Conservation (phyloP, 2,113 vertebrate genomes). For the Chaetura pelagica region DNA sequence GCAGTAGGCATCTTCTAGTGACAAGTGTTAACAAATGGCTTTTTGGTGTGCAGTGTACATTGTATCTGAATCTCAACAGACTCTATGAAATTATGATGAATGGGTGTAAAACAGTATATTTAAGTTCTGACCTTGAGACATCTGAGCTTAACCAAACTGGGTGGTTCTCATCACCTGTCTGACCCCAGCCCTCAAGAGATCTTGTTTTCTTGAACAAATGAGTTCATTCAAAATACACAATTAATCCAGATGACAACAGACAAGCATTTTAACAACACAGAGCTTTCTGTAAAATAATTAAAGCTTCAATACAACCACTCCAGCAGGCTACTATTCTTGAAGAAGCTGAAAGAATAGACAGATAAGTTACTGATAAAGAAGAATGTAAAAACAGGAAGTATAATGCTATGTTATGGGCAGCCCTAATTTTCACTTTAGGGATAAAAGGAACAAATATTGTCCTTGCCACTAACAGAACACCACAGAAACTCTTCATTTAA, state of each 20-base stretch:
- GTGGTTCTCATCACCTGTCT: neutral
- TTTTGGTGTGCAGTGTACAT: neutral
- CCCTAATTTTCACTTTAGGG: conserved; percentile 21
- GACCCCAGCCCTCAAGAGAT: neutral
- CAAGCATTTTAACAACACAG: neutral
- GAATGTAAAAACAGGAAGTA: neutral
- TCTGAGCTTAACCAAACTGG: neutral
- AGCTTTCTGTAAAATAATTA: neutral
- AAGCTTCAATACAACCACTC: neutral
- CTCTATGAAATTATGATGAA: neutral
- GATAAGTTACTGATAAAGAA: neutral
- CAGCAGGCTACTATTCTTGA: neutral
- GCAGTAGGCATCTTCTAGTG: neutral
- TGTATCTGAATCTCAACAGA: neutral
- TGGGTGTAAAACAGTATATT: neutral
- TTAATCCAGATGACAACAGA: neutral
- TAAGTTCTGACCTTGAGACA: neutral
- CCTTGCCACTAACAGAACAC: neutral
- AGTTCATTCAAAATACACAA: neutral
- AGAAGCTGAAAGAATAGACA: neutral
- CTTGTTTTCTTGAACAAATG: neutral
- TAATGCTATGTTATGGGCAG: neutral
- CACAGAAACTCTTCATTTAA: neutral
- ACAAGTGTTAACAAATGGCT: neutral
- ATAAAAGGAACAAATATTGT: neutral